These are phyloP conservation scores for Operophtera brumata DNA, from an alignment of 2,888 invertebrate genomes.

Conservation along the genomic window DNA sequence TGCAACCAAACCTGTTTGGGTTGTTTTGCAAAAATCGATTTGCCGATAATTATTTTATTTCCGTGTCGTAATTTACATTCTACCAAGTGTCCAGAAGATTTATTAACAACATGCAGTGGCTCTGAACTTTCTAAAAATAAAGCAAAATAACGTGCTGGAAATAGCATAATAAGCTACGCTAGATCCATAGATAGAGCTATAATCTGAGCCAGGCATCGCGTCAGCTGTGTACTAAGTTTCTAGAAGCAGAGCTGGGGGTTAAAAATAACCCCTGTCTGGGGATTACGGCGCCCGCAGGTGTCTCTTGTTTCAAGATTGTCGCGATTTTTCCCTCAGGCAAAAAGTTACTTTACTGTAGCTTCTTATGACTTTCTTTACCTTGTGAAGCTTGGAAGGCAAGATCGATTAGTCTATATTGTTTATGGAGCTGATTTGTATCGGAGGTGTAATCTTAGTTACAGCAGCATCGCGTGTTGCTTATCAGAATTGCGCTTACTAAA, in stretches of 20 bases:
- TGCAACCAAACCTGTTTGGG: slow-evolving; percentile 31
- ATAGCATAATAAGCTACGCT: slow-evolving; percentile 24
- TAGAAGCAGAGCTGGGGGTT: slow-evolving; percentile 39
- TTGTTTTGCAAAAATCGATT: slow-evolving; percentile 33
- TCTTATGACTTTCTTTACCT: slow-evolving; percentile 36
- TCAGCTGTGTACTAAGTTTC: slow-evolving; percentile 51
- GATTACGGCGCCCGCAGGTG: slow-evolving; percentile 60
- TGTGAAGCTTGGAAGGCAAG: slow-evolving; percentile 34
- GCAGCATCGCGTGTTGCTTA: slow-evolving; percentile 12
- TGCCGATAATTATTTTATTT: slow-evolving; percentile 33
- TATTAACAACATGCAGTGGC: slow-evolving; percentile 26
- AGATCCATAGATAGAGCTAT: slow-evolving; percentile 43
- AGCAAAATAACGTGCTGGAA: slow-evolving; percentile 22
- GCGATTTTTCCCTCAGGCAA: slow-evolving; percentile 24
- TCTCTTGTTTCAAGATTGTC: slow-evolving; percentile 48
- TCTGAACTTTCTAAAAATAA: slow-evolving; percentile 45
- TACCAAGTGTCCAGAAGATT: slow-evolving; percentile 25
- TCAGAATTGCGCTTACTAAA: slow-evolving; percentile 14
- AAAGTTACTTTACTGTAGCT: slow-evolving; percentile 36
- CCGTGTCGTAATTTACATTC: slow-evolving; percentile 31
- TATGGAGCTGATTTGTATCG: slow-evolving; percentile 62
- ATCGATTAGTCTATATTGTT: slow-evolving; percentile 62
- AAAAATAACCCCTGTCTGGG: slow-evolving; percentile 59
- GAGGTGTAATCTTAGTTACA: slow-evolving; percentile 54
- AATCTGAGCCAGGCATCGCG: slow-evolving; percentile 48